Conservation (phyloP, 1,140 invertebrate genomes). For the Matsumurasca onukii region DNA sequence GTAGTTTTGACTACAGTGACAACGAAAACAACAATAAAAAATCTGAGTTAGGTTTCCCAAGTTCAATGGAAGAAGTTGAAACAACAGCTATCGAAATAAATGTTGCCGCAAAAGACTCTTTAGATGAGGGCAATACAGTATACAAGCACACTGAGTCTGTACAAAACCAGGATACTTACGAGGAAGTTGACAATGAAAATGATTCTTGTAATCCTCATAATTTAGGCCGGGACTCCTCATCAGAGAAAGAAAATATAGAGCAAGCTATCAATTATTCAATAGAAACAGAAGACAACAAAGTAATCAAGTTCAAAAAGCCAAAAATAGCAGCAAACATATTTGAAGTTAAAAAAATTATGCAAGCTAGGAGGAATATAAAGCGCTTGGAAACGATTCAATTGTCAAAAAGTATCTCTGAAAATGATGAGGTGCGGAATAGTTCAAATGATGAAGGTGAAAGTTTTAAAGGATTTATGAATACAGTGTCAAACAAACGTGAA, state of each 20-base stretch:
- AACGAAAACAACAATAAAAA: too few species aligned
- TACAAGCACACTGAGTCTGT: too few species aligned
- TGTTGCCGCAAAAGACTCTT: too few species aligned
- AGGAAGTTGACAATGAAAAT: background rate
- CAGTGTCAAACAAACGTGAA: background rate
- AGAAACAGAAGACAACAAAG: background rate
- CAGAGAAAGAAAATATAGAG: background rate
- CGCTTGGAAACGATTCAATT: conserved; percentile 12
- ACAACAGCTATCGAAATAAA: background rate
- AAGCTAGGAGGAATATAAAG: conserved; percentile 25
- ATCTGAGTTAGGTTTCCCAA: too few species aligned
- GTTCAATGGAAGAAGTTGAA: too few species aligned
- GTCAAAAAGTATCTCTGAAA: background rate
- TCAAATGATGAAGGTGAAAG: background rate
- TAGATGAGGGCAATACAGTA: too few species aligned
- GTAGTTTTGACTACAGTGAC: too few species aligned
- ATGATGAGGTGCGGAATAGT: background rate
- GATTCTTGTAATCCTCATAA: background rate
- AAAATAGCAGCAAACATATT: conserved; percentile 41
- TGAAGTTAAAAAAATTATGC: conserved; percentile 40
- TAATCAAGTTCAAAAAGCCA: conserved; percentile 39
- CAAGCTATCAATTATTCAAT: background rate
- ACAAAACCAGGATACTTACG: too few species aligned
- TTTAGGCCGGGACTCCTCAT: background rate
- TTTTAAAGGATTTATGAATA: conserved; percentile 11